A percentile compares a stretch with the other conserved stretches of the same genome.
These are phyloP conservation scores for Gadopsis bispinosus DNA, from an alignment of 2,797 vertebrate genomes.

Conservation along the genomic window DNA sequence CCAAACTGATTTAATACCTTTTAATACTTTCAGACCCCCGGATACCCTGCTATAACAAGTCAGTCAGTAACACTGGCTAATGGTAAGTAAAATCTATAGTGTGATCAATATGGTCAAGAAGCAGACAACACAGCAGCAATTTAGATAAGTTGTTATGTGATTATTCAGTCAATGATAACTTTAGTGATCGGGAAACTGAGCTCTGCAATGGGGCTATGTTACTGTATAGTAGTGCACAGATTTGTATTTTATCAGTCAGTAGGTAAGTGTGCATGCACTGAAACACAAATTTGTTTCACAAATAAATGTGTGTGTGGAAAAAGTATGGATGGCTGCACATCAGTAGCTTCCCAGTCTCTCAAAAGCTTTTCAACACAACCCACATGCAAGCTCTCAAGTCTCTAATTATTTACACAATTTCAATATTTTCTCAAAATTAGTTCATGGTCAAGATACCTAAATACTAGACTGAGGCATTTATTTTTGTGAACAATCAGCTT, in stretches of 20 bases:
- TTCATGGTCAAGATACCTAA: neutral
- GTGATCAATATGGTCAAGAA: slow-evolving; percentile 48
- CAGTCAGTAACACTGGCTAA: slow-evolving; percentile 26
- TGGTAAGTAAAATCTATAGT: slow-evolving; percentile 41
- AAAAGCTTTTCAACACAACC: neutral
- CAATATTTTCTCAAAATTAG: neutral
- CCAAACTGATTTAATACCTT: too few relatives aligned
- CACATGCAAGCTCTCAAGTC: neutral
- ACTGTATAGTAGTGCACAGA: neutral
- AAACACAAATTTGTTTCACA: neutral
- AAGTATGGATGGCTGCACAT: neutral
- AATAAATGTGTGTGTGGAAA: neutral
- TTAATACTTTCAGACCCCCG: too few relatives aligned
- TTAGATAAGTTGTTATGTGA: slow-evolving; percentile 59
- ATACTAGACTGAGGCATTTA: neutral
- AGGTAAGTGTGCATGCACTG: neutral
- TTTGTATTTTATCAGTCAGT: slow-evolving; percentile 11
- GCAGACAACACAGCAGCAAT: slow-evolving; percentile 43
- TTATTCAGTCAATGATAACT: slow-evolving; percentile 41
- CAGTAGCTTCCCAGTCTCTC: neutral
- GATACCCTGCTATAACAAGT: neutral
- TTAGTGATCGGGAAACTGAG: slow-evolving; percentile 6
- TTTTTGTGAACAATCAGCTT: neutral
- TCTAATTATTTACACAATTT: neutral
- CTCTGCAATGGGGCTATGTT: neutral